Conservation (phyloP, 1,140 invertebrate species). For the Tachypleus tridentatus region DNA sequence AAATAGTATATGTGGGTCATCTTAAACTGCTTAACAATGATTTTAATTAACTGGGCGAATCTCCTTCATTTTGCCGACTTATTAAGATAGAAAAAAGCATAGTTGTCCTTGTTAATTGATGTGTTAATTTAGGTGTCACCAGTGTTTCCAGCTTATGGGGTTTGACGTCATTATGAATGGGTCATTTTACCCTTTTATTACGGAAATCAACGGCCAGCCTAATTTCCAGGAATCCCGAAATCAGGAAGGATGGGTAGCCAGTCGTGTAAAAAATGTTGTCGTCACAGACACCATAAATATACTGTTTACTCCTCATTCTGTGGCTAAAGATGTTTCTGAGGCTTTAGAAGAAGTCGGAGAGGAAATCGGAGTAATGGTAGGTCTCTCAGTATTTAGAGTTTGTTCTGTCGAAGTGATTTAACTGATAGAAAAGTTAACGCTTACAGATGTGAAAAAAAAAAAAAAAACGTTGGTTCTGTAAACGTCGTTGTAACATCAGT, state of each 20-base stretch:
- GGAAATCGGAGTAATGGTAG: conserved; percentile 23
- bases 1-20: too few relatives aligned
- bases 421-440: too few relatives aligned
- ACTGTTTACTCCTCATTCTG: conserved; percentile 17
- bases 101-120: too few relatives aligned
- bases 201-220: conserved; percentile 29
- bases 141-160: conserved; percentile 32
- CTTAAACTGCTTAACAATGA: too few relatives aligned
- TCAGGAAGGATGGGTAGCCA: conserved; percentile 17
- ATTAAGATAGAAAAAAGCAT: too few relatives aligned
- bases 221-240: conserved; percentile 16
- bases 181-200: conserved; percentile 27
- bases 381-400: not conserved
- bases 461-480: too few relatives aligned
- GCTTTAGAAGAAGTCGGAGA: conserved; percentile 19
- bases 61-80: too few relatives aligned
- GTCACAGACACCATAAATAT: conserved; percentile 23
- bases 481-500: too few relatives aligned
- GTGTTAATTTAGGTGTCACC: conserved; percentile 23
- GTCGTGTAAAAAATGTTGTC: conserved; percentile 20
- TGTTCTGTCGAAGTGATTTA: too few relatives aligned
- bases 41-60: too few relatives aligned
- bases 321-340: conserved; percentile 23
- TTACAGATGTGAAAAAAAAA: too few relatives aligned
- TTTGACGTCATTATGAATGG: conserved; percentile 29